Evolutionary conservation across 2,888 invertebrate species (phyloP).

Genomic region (Latrodectus elegans): DNA sequence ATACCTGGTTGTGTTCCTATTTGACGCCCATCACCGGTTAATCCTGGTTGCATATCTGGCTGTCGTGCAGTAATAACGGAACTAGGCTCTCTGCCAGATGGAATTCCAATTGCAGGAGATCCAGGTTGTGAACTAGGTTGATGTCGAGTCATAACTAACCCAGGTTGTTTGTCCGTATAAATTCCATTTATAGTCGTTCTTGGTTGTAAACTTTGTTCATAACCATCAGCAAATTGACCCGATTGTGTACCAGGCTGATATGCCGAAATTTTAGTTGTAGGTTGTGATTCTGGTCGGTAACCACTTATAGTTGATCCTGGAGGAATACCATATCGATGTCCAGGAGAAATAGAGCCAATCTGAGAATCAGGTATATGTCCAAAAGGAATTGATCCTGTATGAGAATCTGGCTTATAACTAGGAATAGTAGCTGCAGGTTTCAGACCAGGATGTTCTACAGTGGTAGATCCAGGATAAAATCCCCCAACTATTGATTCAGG

Average conservation of each 20-base stretch:
- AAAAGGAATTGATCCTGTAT: not conserved
- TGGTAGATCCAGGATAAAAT: no score
- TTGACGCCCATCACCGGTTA: no score
- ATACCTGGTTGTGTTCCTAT: no score
- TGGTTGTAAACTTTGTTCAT: no score
- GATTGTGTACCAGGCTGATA: conserved; percentile 1
- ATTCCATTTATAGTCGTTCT: no score
- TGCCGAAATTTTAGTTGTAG: not conserved
- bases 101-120: not conserved
- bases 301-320: conserved; percentile 2
- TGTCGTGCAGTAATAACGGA: no score
- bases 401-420: not conserved
- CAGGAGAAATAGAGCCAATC: not conserved
- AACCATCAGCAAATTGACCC: not conserved
- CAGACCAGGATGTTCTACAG: no score
- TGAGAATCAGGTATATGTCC: conserved; percentile 6
- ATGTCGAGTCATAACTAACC: not conserved
- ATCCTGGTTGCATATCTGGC: no score
- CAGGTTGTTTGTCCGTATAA: no score
- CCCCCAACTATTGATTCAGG: not conserved
- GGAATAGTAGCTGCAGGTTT: not conserved
- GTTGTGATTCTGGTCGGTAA: not conserved
- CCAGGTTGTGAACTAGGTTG: not conserved
- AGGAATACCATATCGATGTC: not conserved
- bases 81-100: not conserved